These are phyloP conservation scores for Tigriopus japonicus DNA, from an alignment of 1,140 invertebrate species.

Conservation along the genomic window DNA sequence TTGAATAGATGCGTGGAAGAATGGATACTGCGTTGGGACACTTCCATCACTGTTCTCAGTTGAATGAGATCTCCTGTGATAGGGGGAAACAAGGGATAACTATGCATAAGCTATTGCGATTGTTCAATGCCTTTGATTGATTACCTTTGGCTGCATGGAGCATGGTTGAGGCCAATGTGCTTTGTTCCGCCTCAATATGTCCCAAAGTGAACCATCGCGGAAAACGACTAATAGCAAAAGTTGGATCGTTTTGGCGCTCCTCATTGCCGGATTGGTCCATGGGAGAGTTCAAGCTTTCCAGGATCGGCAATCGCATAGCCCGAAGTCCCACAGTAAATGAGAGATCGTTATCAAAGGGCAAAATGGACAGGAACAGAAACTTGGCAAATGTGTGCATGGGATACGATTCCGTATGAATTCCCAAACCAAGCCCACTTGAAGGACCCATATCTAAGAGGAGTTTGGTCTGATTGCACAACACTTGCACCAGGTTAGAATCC, in stretches of 20 bases:
- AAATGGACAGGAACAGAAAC: constrained; percentile 51
- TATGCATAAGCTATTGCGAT: too few relatives aligned
- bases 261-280: neutral
- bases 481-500: constrained; percentile 43
- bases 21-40: constrained; percentile 55
- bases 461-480: constrained; percentile 36
- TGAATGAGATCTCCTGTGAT: constrained; percentile 41
- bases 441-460: constrained; percentile 48
- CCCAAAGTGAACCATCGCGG: constrained; percentile 49
- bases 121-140: too few relatives aligned
- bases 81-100: too few relatives aligned
- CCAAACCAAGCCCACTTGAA: constrained; percentile 47
- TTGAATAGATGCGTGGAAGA: constrained; percentile 63
- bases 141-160: constrained; percentile 48
- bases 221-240: constrained; percentile 35
- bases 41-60: constrained; percentile 48
- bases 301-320: constrained; percentile 44
- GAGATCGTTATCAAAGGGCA: constrained; percentile 46
- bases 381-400: constrained; percentile 65
- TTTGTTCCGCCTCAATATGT: constrained; percentile 61
- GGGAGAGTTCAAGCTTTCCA: constrained; percentile 44
- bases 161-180: constrained; percentile 54
- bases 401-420: constrained; percentile 49
- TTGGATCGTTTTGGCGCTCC: constrained; percentile 21
- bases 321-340: constrained; percentile 44